Base-by-base conservation (phyloP, 2,113 vertebrate genomes). In the Planiliza haematocheilus region DNA sequence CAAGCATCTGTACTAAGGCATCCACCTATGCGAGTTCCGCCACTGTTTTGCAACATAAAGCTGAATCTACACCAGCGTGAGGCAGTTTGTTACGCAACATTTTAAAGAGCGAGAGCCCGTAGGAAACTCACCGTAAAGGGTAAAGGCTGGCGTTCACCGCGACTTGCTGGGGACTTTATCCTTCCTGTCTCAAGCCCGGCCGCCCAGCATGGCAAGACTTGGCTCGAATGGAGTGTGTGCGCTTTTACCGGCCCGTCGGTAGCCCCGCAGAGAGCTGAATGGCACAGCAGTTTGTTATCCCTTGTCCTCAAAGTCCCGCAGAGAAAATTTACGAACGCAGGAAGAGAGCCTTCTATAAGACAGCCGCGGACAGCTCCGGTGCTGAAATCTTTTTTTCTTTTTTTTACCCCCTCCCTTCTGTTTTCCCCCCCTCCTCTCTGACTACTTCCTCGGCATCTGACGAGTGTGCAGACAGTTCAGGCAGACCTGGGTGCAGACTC, bases 351-450 rank as follows among this genome's bases (percentile, higher is more conserved):
- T 84, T 74, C 46, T 70, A 67, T 63, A 55, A 48, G 73, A 52
- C 51, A 79, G 48, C 48, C 17, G 66, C 43, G 82, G 90, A 94
- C 91, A 94, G 93, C 91, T 91, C 92, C 92, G 61, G 93, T 94
- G 85, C 93, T 94, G 92, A 94, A 91, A 81, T 83, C 66, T 77
- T 36, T 11, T 37, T 11, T 10, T 8, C 6, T n/a, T n/a, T n/a
- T n/a, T n/a, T n/a, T n/a, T n/a, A n/a, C n/a, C 16, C 5, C 9
- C 7, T 30, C 7, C 24, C 21, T 1, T 10, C 17, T n/a, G n/a
- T n/a, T 4, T 5, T 20, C 10, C 37, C 43, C 10, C 70, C 70
- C 74, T 74, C 65, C 69, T 79, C 30, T 46, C 66, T 59, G 11
- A 64, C 74, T 50, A 58, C 70, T 71, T 66, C 70, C 69, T 79